Conservation (phyloP, 1,140 invertebrate species). For the Diorhabda carinulata region DNA sequence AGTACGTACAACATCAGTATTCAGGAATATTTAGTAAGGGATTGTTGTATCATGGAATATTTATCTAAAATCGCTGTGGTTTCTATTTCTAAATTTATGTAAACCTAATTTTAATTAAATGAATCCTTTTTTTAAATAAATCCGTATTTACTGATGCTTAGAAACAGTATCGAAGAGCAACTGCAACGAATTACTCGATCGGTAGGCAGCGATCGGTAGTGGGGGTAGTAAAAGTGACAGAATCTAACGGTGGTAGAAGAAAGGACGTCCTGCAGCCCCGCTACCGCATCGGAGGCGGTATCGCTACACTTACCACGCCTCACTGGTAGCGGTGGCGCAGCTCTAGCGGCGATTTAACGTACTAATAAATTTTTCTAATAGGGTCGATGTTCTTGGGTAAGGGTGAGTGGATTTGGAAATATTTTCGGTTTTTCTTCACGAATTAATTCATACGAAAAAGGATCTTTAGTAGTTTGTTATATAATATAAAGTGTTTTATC, state of each 20-base stretch:
- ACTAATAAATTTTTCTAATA: not conserved
- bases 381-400: not conserved
- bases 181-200: not conserved
- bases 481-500: not conserved
- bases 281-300: conserved; percentile 7
- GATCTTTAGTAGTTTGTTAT: not conserved
- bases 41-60: no score
- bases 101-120: not conserved
- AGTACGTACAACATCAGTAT: no score
- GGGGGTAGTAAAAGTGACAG: not conserved
- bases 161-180: conserved; percentile 2
- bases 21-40: no score
- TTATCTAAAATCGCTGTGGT: not conserved
- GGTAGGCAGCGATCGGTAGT: not conserved
- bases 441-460: not conserved
- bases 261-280: not conserved
- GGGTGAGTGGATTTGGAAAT: not conserved
- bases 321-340: not conserved
- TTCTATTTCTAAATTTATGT: not conserved
- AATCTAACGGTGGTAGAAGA: not conserved
- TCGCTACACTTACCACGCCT: conserved; percentile 12
- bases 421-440: not conserved
- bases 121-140: not conserved
- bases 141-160: not conserved
- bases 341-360: not conserved